A percentile compares a stretch with the other conserved stretches of the same genome.
These are phyloP conservation scores for Chaetophractus vellerosus DNA, from an alignment of 2,797 vertebrate genomes.

Conservation along the genomic window DNA sequence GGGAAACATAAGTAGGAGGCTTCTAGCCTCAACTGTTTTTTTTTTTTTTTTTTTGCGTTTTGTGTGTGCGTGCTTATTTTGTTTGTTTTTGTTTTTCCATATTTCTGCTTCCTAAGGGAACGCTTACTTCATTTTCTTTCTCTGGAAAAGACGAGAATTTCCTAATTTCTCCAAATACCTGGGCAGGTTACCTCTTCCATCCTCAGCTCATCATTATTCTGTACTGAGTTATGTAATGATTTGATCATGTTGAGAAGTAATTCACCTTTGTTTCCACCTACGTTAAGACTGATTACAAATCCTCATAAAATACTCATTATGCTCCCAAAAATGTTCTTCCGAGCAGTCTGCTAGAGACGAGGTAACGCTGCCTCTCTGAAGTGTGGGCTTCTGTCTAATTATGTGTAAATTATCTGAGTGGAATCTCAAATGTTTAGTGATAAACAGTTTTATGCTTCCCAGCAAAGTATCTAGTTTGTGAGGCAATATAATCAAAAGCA, in stretches of 20 bases:
- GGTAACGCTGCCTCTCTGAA: constrained; percentile 37
- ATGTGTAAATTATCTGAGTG: constrained; percentile 84
- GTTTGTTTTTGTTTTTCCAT: constrained; percentile 3
- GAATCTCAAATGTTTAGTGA: constrained; percentile 83
- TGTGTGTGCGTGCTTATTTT: no score
- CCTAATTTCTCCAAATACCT: constrained; percentile 65
- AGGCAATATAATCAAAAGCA: constrained; percentile 82
- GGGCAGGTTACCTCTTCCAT: constrained; percentile 75
- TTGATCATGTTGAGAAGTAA: constrained; percentile 73
- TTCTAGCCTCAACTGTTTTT: constrained; percentile 38
- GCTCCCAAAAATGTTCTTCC: constrained; percentile 77
- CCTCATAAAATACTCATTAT: constrained; percentile 82
- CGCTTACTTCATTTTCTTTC: constrained; percentile 55
- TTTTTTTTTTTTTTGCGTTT: neutral
- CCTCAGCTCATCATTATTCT: constrained; percentile 79
- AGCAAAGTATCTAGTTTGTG: constrained; percentile 79
- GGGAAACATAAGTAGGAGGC: neutral
- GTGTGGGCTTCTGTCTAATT: constrained; percentile 83
- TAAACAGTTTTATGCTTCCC: constrained; percentile 83
- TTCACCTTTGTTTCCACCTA: constrained; percentile 82
- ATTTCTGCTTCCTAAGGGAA: constrained; percentile 60
- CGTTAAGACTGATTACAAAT: constrained; percentile 80
- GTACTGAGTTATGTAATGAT: constrained; percentile 76
- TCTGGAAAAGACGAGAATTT: constrained; percentile 78
- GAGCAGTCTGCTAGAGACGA: constrained; percentile 67